These are phyloP conservation scores for Danio kyathit DNA, from an alignment of 2,797 vertebrate species.

Conservation along the genomic window DNA sequence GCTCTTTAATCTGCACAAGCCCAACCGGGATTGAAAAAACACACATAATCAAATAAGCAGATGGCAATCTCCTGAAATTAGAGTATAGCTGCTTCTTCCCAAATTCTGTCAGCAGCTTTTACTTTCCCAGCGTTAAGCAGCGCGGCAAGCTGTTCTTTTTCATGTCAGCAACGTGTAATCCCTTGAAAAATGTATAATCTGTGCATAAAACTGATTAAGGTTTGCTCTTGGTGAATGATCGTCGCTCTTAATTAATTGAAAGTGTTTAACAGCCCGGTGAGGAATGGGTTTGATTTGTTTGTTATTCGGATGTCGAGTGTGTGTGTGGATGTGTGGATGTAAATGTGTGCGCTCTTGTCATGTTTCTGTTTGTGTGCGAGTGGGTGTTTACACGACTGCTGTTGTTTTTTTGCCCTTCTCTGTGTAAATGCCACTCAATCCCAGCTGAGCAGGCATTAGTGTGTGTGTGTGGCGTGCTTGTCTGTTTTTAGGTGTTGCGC, in stretches of 20 bases:
- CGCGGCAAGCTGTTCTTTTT: slow-evolving; percentile 55
- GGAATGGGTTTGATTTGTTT: slow-evolving; percentile 46
- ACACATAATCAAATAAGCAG: slow-evolving; percentile 77
- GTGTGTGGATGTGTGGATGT: slow-evolving; percentile 34
- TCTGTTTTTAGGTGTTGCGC: slow-evolving; percentile 77
- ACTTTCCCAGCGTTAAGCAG: slow-evolving; percentile 33
- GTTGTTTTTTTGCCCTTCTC: slow-evolving; percentile 66
- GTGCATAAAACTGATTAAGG: slow-evolving; percentile 42
- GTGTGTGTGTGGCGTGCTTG: slow-evolving; percentile 74
- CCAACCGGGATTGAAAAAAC: slow-evolving; percentile 65
- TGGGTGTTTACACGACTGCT: slow-evolving; percentile 70
- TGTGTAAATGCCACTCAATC: slow-evolving; percentile 74
- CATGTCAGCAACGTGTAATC: slow-evolving; percentile 56
- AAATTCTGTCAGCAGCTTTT: slow-evolving; percentile 52
- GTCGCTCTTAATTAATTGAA: slow-evolving; percentile 44
- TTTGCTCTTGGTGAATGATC: slow-evolving; percentile 48
- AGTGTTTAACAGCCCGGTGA: slow-evolving; percentile 33
- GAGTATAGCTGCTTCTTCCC: slow-evolving; percentile 63
- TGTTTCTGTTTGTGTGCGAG: slow-evolving; percentile 36
- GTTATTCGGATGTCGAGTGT: slow-evolving; percentile 33
- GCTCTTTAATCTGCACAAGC: slow-evolving; percentile 73
- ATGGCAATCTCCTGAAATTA: slow-evolving; percentile 76
- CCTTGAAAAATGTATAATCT: slow-evolving; percentile 57
- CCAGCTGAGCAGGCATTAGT: slow-evolving; percentile 74
- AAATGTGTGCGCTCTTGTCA: slow-evolving; percentile 39